These are phyloP conservation scores for Calcarius lapponicus DNA, from an alignment of 2,797 vertebrate species.

Conservation along the genomic window DNA sequence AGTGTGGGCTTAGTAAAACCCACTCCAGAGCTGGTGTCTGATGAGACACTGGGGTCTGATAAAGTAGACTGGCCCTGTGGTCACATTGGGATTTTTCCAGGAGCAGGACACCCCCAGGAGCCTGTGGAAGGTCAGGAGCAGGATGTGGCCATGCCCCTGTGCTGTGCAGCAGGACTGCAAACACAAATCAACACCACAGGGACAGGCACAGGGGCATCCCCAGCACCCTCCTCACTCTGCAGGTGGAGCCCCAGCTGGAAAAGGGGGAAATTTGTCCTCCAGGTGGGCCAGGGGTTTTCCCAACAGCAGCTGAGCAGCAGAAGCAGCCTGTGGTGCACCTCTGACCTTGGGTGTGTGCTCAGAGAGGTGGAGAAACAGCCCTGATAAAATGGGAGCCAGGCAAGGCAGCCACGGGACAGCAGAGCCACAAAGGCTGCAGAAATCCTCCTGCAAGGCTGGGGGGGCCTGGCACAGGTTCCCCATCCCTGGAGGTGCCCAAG, in stretches of 20 bases:
- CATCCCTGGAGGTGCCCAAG: background rate
- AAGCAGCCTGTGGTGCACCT: accelerated
- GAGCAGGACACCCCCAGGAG: background rate
- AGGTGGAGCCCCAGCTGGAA: background rate
- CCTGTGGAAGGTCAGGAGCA: background rate
- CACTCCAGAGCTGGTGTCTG: background rate
- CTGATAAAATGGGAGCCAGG: background rate
- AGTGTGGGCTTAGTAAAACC: background rate
- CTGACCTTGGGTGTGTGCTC: background rate
- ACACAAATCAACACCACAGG: background rate
- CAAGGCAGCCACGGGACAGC: background rate
- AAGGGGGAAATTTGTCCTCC: background rate
- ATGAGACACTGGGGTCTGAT: background rate
- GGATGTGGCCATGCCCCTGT: background rate
- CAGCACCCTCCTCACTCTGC: accelerated
- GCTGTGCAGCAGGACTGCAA: background rate
- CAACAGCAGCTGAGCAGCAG: background rate
- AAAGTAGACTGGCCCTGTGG: accelerated
- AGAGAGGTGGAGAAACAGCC: background rate
- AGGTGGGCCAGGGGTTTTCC: background rate
- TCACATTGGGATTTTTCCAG: background rate
- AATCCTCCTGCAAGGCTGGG: background rate
- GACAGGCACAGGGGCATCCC: background rate
- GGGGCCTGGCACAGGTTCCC: background rate
- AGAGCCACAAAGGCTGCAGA: accelerated